Evolutionary conservation across 2,113 vertebrate genomes (phyloP).

Genomic region (Manacus vitellinus): DNA sequence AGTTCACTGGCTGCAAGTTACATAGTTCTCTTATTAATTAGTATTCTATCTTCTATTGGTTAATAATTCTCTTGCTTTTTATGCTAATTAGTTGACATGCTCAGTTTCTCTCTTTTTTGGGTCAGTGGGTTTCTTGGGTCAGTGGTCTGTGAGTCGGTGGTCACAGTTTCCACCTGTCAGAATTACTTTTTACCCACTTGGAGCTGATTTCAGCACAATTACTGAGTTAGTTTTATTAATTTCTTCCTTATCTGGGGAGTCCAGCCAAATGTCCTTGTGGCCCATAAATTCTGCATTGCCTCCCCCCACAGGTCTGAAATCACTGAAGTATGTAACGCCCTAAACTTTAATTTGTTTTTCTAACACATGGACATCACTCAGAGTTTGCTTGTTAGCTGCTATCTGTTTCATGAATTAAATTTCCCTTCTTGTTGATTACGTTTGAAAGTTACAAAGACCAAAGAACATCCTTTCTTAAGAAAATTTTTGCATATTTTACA

Average conservation of each 20-base stretch:
- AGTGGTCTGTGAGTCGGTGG: not conserved
- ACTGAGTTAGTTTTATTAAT: not conserved
- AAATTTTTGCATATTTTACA: not conserved
- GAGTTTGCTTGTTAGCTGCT: not conserved
- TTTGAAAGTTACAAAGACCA: not conserved
- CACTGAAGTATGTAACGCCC: not conserved
- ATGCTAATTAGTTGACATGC: not conserved
- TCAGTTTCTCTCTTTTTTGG: not conserved
- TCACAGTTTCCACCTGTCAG: not conserved
- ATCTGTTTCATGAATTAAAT: not conserved
- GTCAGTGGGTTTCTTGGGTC: not conserved
- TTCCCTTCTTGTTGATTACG: not conserved
- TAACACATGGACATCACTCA: not conserved
- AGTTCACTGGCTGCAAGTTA: not conserved
- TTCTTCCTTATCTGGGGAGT: not conserved
- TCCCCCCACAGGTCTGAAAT: not conserved
- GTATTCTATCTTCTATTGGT: not conserved
- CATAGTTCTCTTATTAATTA: not conserved
- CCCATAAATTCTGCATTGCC: not conserved
- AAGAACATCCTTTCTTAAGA: not conserved
- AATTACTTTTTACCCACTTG: not conserved
- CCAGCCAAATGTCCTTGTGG: not conserved
- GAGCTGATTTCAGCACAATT: not conserved
- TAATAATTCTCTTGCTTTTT: not conserved
- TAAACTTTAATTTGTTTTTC: not conserved